Evolutionary conservation across 2,888 invertebrate species (phyloP).

Genomic region (Coremacera marginata): DNA sequence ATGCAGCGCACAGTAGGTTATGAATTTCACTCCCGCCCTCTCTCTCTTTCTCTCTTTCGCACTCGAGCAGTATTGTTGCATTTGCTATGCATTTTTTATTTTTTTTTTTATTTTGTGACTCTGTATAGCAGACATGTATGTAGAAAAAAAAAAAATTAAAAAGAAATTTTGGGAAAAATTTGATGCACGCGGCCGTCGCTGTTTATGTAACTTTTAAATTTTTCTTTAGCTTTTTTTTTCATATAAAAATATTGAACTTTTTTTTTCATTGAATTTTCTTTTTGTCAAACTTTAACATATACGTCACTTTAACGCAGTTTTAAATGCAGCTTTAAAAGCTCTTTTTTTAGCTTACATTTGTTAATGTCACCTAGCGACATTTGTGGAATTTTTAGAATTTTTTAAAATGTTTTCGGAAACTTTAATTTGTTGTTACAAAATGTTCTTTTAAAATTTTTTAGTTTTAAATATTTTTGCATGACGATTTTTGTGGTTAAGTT

Average conservation of each 20-base stretch:
- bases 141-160: not conserved
- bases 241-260: not conserved
- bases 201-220: conserved; percentile 4
- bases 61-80: not conserved
- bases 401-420: not conserved
- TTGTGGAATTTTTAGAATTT: not conserved
- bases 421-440: no score
- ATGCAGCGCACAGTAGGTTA: not conserved
- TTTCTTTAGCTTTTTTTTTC: not conserved
- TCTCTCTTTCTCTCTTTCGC: not conserved
- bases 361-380: not conserved
- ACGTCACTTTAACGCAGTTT: no score
- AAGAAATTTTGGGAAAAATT: not conserved
- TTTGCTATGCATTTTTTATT: not conserved
- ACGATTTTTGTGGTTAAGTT: conserved; percentile 42
- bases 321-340: no score
- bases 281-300: no score
- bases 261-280: no score
- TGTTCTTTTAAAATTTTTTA: not conserved
- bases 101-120: not conserved
- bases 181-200: not conserved
- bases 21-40: not conserved
- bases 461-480: conserved; percentile 30
- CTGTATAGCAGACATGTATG: not conserved
- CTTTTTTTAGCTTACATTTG: not conserved